These are phyloP conservation scores for Syritta pipiens DNA, from an alignment of 2,888 invertebrate species.

Conservation along the genomic window DNA sequence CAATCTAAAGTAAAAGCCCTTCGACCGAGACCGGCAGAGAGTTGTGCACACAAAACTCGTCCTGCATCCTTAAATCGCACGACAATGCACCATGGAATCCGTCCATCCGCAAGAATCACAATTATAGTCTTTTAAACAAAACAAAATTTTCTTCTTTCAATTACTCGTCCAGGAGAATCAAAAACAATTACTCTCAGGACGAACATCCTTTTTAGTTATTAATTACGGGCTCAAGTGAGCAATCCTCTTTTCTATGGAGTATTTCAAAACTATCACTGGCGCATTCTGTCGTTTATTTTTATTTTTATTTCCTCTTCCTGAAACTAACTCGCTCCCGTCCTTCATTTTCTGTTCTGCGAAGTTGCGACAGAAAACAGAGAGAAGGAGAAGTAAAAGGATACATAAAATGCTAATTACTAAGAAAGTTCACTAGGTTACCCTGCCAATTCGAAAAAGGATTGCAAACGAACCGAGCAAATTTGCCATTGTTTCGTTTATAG, in stretches of 20 bases:
- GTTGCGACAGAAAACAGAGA: too few species aligned
- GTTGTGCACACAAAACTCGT: too few species aligned
- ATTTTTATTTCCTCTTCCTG: background rate
- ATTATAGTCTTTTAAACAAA: too few species aligned
- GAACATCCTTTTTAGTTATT: slow-evolving; percentile 42
- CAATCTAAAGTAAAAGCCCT: too few species aligned
- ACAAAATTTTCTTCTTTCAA: too few species aligned
- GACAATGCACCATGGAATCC: too few species aligned
- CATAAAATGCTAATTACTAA: slow-evolving; percentile 37
- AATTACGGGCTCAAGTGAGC: slow-evolving; percentile 35
- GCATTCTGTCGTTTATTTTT: background rate
- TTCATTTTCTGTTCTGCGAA: too few species aligned
- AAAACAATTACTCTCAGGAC: slow-evolving; percentile 32
- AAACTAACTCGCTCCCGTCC: background rate
- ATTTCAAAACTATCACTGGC: slow-evolving; percentile 22
- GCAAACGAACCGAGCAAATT: slow-evolving; percentile 45
- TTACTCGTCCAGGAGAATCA: slow-evolving; percentile 36
- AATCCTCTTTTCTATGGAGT: slow-evolving; percentile 21
- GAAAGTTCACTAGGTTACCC: slow-evolving; percentile 49
- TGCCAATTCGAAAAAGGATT: slow-evolving; percentile 22
- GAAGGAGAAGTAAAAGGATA: background rate
- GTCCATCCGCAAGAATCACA: too few species aligned
- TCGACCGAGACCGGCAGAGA: too few species aligned
- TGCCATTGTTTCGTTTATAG: slow-evolving; percentile 47
- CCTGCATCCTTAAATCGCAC: too few species aligned